Base-by-base conservation (phyloP, 2,113 vertebrate genomes). In the Melierax canorus region DNA sequence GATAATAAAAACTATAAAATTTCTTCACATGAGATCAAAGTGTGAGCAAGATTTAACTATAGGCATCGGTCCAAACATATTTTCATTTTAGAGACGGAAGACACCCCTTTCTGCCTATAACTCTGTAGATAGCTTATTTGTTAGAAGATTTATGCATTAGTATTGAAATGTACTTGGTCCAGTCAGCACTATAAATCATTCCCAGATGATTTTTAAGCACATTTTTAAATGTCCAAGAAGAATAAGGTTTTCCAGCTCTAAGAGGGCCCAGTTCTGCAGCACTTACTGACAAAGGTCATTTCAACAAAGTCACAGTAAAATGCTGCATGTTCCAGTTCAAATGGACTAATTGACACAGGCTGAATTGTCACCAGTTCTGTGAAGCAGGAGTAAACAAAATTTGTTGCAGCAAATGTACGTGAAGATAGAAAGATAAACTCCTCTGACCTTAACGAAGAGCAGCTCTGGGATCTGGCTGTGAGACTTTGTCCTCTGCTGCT, bases 131-230 rank as follows among this genome's bases (percentile, higher is more conserved):
- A 81, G 68, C 83, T 81, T 84, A 68, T 93, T 95, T 97, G 38
- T 87, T 92, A 48, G 51, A 92, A 88, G 86, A 95, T 94, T 89
- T 92, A 94, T 81, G 76, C 83, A 79, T 89, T 91, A 91, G 34
- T 94, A 94, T 94, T 96, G 94, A 95, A 95, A 91, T 78, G 43
- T 92, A 91, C 43, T 92, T 64, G 32, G 32, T 94, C 56, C 48
- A 93, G 64, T 48, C 86, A 81, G 76, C 2, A 8, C 53, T 76
- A 94, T 94, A 95, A 96, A 96, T 97, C 80, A 94, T 82, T 68
- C 39, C 23, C 16, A 75, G 68, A 48, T 5, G 12, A 80, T 71
- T 83, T 94, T 93, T 58, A 95, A 95, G 50, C 26, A 81, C 24
- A 41, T 91, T 94, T 95, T 92, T 43, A 82, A 89, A 72, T 1